Conservation (phyloP, 2,113 vertebrate species). For the Mus spicilegus region DNA sequence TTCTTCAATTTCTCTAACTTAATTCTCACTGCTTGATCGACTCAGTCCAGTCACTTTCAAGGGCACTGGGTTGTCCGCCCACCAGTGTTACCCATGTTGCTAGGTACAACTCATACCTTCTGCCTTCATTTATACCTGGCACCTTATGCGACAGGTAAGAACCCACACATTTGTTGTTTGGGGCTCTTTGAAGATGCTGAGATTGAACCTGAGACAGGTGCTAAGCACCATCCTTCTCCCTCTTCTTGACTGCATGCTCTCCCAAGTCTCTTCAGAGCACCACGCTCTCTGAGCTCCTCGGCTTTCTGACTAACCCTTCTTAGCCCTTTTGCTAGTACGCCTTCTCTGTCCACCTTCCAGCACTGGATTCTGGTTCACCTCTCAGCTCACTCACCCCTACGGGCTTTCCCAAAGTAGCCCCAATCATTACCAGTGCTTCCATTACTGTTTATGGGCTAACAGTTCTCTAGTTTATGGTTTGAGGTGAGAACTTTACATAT, state of each 20-base stretch:
- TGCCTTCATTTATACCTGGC: neutral
- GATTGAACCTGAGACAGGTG: neutral
- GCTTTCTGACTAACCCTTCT: neutral
- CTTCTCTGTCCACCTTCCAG: neutral
- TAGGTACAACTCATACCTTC: neutral
- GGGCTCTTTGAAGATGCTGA: neutral
- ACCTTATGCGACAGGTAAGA: neutral
- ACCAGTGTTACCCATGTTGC: neutral
- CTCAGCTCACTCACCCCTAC: neutral
- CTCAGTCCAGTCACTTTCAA: neutral
- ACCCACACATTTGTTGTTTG: neutral
- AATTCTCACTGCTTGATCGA: neutral
- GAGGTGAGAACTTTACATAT: neutral
- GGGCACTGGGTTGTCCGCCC: neutral
- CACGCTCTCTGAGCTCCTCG: neutral
- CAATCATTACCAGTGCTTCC: neutral
- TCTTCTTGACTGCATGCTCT: neutral
- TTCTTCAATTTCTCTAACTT: neutral
- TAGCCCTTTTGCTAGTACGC: neutral
- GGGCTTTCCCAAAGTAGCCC: neutral
- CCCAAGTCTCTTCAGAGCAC: neutral
- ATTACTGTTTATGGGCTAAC: neutral
- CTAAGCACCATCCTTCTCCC: neutral
- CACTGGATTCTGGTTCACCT: neutral
- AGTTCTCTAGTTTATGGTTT: neutral